Evolutionary conservation across 2,888 invertebrate species (phyloP).

Genomic region (Leptopilina drosophilae): DNA sequence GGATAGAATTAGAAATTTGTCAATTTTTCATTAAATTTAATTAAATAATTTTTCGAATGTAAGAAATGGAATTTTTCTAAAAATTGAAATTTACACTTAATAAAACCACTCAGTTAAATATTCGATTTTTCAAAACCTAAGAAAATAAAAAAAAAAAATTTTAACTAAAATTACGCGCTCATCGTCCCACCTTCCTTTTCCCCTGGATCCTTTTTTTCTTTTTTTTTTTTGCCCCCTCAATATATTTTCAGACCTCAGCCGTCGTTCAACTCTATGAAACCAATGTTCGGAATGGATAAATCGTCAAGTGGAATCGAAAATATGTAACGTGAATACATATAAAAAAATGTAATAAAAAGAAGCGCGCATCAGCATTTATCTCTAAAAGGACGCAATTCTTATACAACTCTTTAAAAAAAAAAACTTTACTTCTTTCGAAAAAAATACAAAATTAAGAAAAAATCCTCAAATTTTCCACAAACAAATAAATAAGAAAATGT

Average conservation of each 20-base stretch:
- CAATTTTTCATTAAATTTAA: too few species aligned
- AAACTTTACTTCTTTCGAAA: constrained; percentile 1
- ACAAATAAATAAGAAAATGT: neutral
- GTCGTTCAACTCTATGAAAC: constrained; percentile 22
- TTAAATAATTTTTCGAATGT: too few species aligned
- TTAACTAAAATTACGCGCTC: neutral
- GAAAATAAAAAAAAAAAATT: neutral
- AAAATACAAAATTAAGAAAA: constrained; percentile 1
- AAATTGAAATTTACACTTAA: too few species aligned
- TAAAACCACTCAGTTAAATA: neutral
- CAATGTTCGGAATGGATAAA: constrained; percentile 22
- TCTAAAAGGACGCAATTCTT: neutral
- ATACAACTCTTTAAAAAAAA: constrained; percentile 7
- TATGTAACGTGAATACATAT: constrained; percentile 9
- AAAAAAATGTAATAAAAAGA: constrained; percentile 24
- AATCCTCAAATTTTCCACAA: neutral
- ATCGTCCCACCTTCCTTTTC: constrained; percentile 23
- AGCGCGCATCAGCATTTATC: neutral
- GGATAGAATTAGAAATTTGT: too few species aligned
- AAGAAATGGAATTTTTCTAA: too few species aligned
- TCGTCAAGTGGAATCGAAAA: constrained; percentile 21
- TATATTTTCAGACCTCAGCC: constrained; percentile 42
- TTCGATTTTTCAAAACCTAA: neutral
- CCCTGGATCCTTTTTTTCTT: constrained; percentile 25
- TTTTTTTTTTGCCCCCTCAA: constrained; percentile 43